Conservation (phyloP, 2,113 vertebrate genomes). For the Cinclus mexicanus region DNA sequence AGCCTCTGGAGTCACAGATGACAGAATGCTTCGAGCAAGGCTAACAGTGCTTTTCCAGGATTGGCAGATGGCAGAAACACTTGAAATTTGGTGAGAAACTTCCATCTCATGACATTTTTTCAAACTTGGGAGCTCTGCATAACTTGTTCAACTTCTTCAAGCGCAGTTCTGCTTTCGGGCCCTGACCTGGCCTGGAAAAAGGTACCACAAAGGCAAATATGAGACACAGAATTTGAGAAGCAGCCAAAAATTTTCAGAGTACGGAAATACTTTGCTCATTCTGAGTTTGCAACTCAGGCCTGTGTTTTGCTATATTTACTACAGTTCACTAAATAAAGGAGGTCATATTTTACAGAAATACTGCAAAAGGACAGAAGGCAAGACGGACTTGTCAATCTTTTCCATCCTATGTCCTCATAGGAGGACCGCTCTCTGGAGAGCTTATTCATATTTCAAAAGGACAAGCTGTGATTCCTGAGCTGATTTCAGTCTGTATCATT, state of each 20-base stretch:
- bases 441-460: background rate
- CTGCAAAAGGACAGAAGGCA: background rate
- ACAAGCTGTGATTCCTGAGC: background rate
- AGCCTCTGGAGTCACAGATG: background rate
- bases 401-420: background rate
- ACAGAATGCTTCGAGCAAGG: background rate
- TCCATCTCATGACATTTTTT: background rate
- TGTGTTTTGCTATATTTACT: background rate
- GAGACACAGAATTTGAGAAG: background rate
- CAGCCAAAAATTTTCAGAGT: background rate
- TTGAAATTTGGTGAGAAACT: background rate
- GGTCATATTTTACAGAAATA: background rate
- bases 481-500: background rate
- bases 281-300: background rate
- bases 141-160: background rate
- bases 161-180: background rate
- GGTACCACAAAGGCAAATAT: background rate
- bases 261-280: background rate
- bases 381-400: background rate
- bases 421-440: background rate
- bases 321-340: background rate
- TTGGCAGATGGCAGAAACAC: background rate
- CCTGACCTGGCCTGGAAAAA: conserved; percentile 12
- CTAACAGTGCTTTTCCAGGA: background rate
- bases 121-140: background rate